phyloP scores from a whole-genome alignment of 2,888 invertebrate species.

The Tetragonisca angustula region DNA sequence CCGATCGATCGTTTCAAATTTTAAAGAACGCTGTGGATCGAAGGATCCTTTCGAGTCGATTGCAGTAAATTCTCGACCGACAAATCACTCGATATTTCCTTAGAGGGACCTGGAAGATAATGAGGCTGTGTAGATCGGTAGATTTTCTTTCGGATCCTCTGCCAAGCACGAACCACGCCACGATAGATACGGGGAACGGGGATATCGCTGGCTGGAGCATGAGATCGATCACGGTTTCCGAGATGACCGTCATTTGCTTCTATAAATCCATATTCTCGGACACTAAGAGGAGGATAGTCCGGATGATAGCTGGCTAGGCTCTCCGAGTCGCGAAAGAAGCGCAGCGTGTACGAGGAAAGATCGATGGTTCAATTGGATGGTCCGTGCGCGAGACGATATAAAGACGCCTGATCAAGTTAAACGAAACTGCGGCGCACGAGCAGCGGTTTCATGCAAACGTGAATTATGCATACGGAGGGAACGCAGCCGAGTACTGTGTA shows the following conservation, averaged over 20 bases:
- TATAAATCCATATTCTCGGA: slow-evolving; percentile 49
- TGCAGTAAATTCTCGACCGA: background rate
- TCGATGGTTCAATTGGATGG: slow-evolving; percentile 43
- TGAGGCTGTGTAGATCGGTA: no score
- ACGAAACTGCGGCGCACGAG: slow-evolving; percentile 20
- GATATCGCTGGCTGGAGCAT: background rate
- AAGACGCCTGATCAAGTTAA: slow-evolving; percentile 5
- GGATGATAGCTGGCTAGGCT: slow-evolving; percentile 4
- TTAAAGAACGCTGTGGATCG: background rate
- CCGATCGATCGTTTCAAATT: background rate
- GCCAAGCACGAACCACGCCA: background rate
- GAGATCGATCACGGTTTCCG: slow-evolving; percentile 8
- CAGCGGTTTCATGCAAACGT: slow-evolving; percentile 43
- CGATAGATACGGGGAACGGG: background rate
- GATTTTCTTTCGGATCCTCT: background rate
- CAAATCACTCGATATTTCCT: no score
- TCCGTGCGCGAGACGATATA: background rate
- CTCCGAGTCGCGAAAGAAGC: slow-evolving; percentile 24
- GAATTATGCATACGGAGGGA: slow-evolving; percentile 51
- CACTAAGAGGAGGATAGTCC: slow-evolving; percentile 38
- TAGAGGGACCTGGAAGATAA: no score
- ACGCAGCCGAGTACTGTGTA: slow-evolving; percentile 41
- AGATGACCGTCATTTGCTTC: slow-evolving; percentile 50
- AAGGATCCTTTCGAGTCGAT: background rate
- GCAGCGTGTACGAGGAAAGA: slow-evolving; percentile 7